These are phyloP conservation scores for Leucozona laternaria DNA, from an alignment of 2,888 invertebrate genomes.

Conservation along the genomic window DNA sequence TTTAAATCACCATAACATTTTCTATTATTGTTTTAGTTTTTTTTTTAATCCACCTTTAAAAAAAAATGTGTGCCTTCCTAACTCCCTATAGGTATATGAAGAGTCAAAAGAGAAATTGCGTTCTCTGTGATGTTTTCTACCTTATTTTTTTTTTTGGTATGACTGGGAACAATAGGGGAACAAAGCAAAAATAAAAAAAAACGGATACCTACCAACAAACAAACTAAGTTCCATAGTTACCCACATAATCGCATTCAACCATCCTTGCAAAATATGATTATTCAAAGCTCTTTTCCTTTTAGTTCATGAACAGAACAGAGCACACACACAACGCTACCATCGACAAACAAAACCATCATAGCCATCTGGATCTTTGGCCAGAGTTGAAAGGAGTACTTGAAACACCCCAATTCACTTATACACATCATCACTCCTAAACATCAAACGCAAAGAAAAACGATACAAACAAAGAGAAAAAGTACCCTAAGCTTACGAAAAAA, in stretches of 20 bases:
- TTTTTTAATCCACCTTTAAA: no score
- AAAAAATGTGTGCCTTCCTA: no score
- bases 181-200: not conserved
- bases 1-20: no score
- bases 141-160: not conserved
- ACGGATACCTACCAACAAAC: constrained; percentile 14
- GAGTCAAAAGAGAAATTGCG: constrained; percentile 64
- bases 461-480: constrained; percentile 57
- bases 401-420: constrained; percentile 74
- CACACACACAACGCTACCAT: not conserved
- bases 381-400: constrained; percentile 62
- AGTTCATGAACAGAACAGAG: constrained; percentile 23
- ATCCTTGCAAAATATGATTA: constrained; percentile 71
- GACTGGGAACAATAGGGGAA: constrained; percentile 36
- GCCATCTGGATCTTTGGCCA: constrained; percentile 18
- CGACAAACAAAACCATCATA: constrained; percentile 1
- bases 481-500: constrained; percentile 30
- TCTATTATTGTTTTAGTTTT: no score
- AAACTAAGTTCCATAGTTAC: constrained; percentile 53
- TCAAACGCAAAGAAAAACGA: constrained; percentile 69
- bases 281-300: constrained; percentile 52
- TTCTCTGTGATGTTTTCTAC: constrained; percentile 12
- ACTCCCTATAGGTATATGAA: constrained; percentile 1
- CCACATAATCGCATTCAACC: constrained; percentile 70
- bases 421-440: constrained; percentile 75